Evolutionary conservation across 1,140 invertebrate genomes (phyloP).

Genomic region (Megathymus violae): DNA sequence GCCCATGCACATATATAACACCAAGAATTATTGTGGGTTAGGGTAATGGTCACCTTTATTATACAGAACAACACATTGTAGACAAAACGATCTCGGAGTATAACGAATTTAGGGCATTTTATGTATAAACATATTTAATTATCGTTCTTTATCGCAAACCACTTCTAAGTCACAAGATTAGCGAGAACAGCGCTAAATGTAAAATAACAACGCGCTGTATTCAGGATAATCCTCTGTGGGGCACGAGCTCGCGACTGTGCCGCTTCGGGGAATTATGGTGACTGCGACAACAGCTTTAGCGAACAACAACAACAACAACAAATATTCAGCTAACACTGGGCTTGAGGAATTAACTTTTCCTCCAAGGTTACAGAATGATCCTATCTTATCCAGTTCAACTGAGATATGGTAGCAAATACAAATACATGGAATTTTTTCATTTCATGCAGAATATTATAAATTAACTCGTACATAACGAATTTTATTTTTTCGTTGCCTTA

Average conservation of each 20-base stretch:
- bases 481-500: too few relatives aligned
- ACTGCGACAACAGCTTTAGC: not conserved
- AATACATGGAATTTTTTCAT: too few relatives aligned
- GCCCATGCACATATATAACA: too few relatives aligned
- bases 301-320: conserved; percentile 14
- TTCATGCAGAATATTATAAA: too few relatives aligned
- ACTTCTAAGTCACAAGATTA: not conserved
- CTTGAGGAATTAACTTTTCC: not conserved
- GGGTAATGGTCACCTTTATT: too few relatives aligned
- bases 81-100: too few relatives aligned
- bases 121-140: too few relatives aligned
- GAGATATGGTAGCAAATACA: too few relatives aligned
- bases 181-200: not conserved
- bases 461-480: too few relatives aligned
- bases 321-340: not conserved
- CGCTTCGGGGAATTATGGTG: conserved; percentile 5
- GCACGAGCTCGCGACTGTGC: not conserved
- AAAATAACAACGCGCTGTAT: not conserved
- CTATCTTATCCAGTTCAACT: not conserved
- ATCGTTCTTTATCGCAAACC: not conserved
- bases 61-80: too few relatives aligned
- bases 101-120: too few relatives aligned
- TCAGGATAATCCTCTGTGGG: conserved; percentile 6
- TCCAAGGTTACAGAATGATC: not conserved
- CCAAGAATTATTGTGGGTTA: too few relatives aligned